Base-by-base conservation (phyloP, 2,113 vertebrate species). In the Todiramphus chloris region DNA sequence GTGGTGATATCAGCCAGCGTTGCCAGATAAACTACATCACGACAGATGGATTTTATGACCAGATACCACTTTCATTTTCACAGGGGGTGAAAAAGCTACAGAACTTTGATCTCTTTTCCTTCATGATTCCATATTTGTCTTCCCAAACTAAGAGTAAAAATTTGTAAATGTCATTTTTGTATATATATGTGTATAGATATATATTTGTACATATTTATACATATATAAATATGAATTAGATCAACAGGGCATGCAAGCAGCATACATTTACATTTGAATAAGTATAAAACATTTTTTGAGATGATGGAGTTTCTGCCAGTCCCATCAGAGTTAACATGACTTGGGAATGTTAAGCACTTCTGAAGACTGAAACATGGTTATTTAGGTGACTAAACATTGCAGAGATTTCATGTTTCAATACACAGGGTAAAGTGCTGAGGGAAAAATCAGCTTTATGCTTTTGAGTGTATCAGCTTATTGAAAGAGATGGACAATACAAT, bases 21-120 rank as follows among this genome's bases (percentile, higher is more conserved):
- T 77, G 53, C 35, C 43, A 62, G 44, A 33, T 69, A 86, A 88
- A 55, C 31, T 81, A 14, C n/a, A 53, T 41, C 18, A 37, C 37
- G 85, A 41, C 83, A 94, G 85, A 90, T 83, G 77, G 87, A 83
- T 50, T 66, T 28, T 93, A 77, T 91, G 83, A 93, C 91, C 89
- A 92, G 94, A 69, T 69, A 94, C 24, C 1, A 0, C n/a, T 93
- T 81, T 48, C 25, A 67, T 83, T 85, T 88, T 93, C 79, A 78
- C 35, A 55, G 31, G 0, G 15, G 10, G 10, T 33, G 48, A 76
- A 74, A 56, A 50, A 69, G 17, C 16, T 78, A n/a, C 25, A 74
- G 31, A 83, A 73, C 5, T 58, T 68, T 63, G 8, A 80, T 67
- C 31, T 89, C 64, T 60, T 94, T 81, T 83, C 18, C 48, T 83